These are phyloP conservation scores for Melanotus villosus DNA, from an alignment of 2,888 invertebrate genomes.

Conservation along the genomic window DNA sequence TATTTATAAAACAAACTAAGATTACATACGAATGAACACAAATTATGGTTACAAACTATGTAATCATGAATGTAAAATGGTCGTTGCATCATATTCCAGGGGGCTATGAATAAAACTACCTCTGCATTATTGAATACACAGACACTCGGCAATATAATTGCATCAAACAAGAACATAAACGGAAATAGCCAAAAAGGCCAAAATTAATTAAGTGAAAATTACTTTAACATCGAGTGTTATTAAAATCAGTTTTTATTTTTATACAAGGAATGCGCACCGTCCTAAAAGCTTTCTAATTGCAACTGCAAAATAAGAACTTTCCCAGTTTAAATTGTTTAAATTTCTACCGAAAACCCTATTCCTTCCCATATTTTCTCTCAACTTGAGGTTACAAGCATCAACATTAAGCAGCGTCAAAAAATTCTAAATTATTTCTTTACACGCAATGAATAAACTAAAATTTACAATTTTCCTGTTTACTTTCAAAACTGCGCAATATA, in stretches of 20 bases:
- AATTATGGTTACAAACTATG: conserved; percentile 5
- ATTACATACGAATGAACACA: neutral
- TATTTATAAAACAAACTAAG: too few species aligned
- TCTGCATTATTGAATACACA: too few species aligned
- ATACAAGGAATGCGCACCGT: too few species aligned
- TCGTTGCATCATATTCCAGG: neutral
- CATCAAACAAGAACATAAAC: neutral
- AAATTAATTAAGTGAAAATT: too few species aligned
- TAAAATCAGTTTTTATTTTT: too few species aligned
- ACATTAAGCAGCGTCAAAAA: conserved; percentile 28
- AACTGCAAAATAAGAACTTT: too few species aligned
- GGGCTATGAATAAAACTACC: neutral
- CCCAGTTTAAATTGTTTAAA: too few species aligned
- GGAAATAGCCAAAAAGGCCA: too few species aligned
- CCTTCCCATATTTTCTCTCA: neutral
- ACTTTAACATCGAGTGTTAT: too few species aligned
- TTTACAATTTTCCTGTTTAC: neutral
- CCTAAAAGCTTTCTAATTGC: too few species aligned
- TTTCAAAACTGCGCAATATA: too few species aligned
- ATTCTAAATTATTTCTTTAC: conserved; percentile 15
- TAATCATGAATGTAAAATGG: conserved; percentile 9
- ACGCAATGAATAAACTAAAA: conserved; percentile 16
- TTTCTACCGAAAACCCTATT: neutral
- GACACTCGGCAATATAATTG: too few species aligned
- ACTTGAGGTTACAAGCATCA: neutral